Evolutionary conservation across 1,140 invertebrate species (phyloP).

Genomic region (Andricus grossulariae): DNA sequence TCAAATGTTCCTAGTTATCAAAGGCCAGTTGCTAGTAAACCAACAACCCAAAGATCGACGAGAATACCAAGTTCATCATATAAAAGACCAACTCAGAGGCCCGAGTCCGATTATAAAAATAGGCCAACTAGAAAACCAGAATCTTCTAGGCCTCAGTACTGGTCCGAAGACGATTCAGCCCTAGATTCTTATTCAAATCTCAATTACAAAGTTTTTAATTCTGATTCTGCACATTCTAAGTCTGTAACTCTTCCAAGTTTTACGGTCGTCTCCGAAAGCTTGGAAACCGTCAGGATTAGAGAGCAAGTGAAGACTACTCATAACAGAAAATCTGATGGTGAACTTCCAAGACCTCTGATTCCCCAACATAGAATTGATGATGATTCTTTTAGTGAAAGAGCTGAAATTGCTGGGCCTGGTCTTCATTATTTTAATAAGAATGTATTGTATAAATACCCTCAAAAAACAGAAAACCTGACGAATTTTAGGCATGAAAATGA

Average conservation of each 20-base stretch:
- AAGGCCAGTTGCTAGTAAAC: no score
- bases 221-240: no score
- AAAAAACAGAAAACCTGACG: constrained; percentile 58
- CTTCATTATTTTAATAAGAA: constrained; percentile 78
- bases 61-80: no score
- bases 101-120: no score
- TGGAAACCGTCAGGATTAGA: background rate
- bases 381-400: background rate
- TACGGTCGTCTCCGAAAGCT: background rate
- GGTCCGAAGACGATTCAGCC: no score
- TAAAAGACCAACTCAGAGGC: no score
- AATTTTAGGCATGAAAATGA: constrained; percentile 55
- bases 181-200: no score
- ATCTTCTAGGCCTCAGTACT: no score
- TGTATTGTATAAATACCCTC: constrained; percentile 75
- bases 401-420: constrained; percentile 41
- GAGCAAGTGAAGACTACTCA: background rate
- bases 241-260: background rate
- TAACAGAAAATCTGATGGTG: background rate
- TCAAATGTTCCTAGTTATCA: no score
- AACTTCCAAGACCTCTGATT: background rate
- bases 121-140: no score
- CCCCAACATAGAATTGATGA: background rate
- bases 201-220: no score
- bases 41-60: no score